These are phyloP conservation scores for Phragmatobia fuliginosa DNA, from an alignment of 2,888 invertebrate genomes.

Conservation along the genomic window DNA sequence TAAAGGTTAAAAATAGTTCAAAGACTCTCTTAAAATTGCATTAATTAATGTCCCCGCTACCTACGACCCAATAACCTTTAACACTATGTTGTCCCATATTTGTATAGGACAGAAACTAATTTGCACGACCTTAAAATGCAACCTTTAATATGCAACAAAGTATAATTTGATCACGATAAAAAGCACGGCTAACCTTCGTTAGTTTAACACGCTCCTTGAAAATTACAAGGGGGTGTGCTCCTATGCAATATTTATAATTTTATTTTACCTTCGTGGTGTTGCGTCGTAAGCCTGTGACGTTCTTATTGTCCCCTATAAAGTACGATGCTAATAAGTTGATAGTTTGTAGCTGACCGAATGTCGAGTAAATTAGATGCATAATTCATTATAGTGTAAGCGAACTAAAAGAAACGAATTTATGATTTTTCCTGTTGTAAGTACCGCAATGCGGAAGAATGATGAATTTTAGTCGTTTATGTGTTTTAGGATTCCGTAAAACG, in stretches of 20 bases:
- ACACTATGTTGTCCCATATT: slow-evolving; percentile 1
- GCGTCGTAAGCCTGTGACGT: slow-evolving; percentile 46
- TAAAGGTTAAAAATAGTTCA: no score
- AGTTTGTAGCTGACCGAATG: not conserved
- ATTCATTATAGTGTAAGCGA: not conserved
- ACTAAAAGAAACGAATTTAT: not conserved
- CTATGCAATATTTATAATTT: slow-evolving; percentile 58
- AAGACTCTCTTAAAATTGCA: not conserved
- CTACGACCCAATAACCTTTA: slow-evolving; percentile 13
- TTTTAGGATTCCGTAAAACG: no score
- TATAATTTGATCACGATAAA: slow-evolving; percentile 61
- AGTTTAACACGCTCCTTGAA: slow-evolving; percentile 59
- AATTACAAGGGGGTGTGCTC: slow-evolving; percentile 52
- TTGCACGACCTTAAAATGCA: slow-evolving; percentile 57
- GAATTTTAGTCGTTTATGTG: no score
- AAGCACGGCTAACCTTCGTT: slow-evolving; percentile 58
- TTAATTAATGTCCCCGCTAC: not conserved
- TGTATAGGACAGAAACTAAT: slow-evolving; percentile 37
- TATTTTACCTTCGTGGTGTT: slow-evolving; percentile 28
- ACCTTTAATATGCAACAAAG: slow-evolving; percentile 57
- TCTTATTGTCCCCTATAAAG: slow-evolving; percentile 57
- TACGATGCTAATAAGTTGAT: slow-evolving; percentile 3
- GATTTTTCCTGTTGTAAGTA: not conserved
- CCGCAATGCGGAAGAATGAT: not conserved
- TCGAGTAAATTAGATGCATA: not conserved